Percentiles rank a stretch among this genome's conserved stretches.
Evolutionary conservation across 2,888 invertebrate genomes (phyloP).

Genomic region (Cheilosia soror): DNA sequence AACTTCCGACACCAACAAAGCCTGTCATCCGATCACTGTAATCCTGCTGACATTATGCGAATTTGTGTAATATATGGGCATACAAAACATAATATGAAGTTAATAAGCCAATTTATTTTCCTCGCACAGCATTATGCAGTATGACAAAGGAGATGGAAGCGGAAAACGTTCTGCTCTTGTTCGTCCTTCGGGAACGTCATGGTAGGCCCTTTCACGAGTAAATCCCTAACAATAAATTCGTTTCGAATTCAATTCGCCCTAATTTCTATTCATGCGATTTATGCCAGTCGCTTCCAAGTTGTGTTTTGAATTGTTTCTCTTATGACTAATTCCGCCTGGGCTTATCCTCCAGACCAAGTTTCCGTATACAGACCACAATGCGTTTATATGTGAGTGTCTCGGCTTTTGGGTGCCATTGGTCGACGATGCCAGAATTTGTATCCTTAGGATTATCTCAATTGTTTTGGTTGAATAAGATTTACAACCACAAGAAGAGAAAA

Average conservation of each 20-base stretch:
- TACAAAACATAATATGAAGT: slow-evolving; percentile 71
- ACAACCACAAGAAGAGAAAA: slow-evolving; percentile 32
- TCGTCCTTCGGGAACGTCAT: slow-evolving; percentile 53
- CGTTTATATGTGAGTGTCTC: slow-evolving; percentile 21
- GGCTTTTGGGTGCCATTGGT: slow-evolving; percentile 26
- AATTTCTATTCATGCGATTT: slow-evolving; percentile 75
- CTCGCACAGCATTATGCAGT: slow-evolving; percentile 31
- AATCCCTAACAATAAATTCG: slow-evolving; percentile 73
- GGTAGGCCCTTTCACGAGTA: slow-evolving; percentile 33
- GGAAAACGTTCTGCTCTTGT: slow-evolving; percentile 20
- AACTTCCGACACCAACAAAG: slow-evolving; percentile 24
- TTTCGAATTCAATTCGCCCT: slow-evolving; percentile 75
- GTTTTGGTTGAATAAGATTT: slow-evolving; percentile 70
- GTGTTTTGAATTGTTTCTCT: slow-evolving; percentile 68
- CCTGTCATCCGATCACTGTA: slow-evolving; percentile 63
- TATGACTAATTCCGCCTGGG: slow-evolving; percentile 62
- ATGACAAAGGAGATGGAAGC: slow-evolving; percentile 28
- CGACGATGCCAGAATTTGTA: slow-evolving; percentile 61
- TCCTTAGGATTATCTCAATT: slow-evolving; percentile 68
- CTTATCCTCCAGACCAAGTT: slow-evolving; percentile 43
- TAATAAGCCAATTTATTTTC: slow-evolving; percentile 75
- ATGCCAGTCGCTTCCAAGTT: slow-evolving; percentile 60
- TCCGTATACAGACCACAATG: slow-evolving; percentile 13
- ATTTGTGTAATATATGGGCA: slow-evolving; percentile 69
- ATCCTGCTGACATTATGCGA: slow-evolving; percentile 70